phyloP scores from a whole-genome alignment of 2,113 vertebrate genomes.

The Actenoides hombroni region DNA sequence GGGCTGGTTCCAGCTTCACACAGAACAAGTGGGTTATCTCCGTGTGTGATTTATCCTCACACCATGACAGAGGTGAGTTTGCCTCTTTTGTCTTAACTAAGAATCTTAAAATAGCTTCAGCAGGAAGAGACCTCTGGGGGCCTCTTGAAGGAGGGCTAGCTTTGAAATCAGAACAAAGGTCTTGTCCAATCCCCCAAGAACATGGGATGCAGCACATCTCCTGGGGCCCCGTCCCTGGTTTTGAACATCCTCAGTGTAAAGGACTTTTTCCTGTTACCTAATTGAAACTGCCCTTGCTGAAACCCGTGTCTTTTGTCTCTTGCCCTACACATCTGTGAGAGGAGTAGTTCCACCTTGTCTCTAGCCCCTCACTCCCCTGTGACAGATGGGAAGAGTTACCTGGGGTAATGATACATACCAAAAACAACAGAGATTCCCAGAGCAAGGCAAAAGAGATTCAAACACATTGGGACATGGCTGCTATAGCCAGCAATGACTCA shows the following conservation, averaged over 20 bases:
- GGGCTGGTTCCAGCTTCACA: background rate
- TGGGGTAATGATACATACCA: background rate
- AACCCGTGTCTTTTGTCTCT: background rate
- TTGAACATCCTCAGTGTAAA: background rate
- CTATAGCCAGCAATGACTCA: background rate
- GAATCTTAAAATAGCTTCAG: background rate
- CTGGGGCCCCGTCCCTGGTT: accelerated
- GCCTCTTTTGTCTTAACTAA: background rate
- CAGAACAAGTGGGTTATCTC: too few relatives aligned
- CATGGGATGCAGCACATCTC: background rate
- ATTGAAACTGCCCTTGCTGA: background rate
- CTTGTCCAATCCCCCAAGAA: background rate
- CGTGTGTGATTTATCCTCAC: too few relatives aligned
- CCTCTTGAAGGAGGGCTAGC: background rate
- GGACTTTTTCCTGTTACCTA: background rate
- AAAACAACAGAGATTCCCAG: background rate
- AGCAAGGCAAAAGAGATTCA: background rate
- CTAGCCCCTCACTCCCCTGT: background rate
- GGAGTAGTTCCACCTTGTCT: background rate
- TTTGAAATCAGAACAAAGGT: background rate
- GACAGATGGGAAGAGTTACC: background rate
- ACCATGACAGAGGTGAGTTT: background rate
- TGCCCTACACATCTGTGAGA: background rate
- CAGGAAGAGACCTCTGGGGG: background rate
- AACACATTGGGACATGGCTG: background rate